These are phyloP conservation scores for Chromoteleia sp. DNA, from an alignment of 2,888 invertebrate genomes.

Conservation along the genomic window DNA sequence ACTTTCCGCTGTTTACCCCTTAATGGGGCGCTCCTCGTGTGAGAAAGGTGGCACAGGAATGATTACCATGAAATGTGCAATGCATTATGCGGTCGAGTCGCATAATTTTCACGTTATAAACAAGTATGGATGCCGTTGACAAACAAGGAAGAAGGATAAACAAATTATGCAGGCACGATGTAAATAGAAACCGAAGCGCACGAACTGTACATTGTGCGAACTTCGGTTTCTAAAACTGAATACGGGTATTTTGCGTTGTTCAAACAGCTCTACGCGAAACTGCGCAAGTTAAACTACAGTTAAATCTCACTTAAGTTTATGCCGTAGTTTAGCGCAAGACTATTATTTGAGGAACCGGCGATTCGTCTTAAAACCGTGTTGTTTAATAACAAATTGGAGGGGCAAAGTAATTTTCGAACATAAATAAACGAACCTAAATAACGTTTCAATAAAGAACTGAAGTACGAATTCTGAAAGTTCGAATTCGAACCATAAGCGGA, in stretches of 20 bases:
- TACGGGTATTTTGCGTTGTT: not conserved
- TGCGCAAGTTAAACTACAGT: not conserved
- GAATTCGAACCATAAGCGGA: no score
- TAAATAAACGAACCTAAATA: no score
- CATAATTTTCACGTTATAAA: not conserved
- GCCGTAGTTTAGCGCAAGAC: no score
- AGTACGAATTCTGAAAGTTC: no score
- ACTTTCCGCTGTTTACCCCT: slow-evolving; percentile 30
- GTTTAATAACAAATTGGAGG: no score
- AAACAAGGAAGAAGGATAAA: slow-evolving; percentile 1
- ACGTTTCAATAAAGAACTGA: no score
- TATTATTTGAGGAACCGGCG: no score
- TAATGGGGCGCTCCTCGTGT: slow-evolving; percentile 15
- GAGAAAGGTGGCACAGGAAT: slow-evolving; percentile 26
- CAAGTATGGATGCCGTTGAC: slow-evolving; percentile 11
- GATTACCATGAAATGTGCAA: slow-evolving; percentile 5
- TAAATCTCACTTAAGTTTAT: not conserved
- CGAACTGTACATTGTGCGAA: not conserved
- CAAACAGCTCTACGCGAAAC: not conserved
- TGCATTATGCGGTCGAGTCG: not conserved
- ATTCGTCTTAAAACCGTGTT: no score
- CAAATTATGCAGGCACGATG: not conserved
- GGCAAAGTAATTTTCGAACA: no score
- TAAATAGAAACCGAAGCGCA: not conserved
- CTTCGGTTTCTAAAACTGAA: not conserved